A percentile compares a stretch with the other conserved stretches of the same genome.
Evolutionary conservation across 2,113 vertebrate genomes (phyloP).

Genomic region (Dipodomys merriami): DNA sequence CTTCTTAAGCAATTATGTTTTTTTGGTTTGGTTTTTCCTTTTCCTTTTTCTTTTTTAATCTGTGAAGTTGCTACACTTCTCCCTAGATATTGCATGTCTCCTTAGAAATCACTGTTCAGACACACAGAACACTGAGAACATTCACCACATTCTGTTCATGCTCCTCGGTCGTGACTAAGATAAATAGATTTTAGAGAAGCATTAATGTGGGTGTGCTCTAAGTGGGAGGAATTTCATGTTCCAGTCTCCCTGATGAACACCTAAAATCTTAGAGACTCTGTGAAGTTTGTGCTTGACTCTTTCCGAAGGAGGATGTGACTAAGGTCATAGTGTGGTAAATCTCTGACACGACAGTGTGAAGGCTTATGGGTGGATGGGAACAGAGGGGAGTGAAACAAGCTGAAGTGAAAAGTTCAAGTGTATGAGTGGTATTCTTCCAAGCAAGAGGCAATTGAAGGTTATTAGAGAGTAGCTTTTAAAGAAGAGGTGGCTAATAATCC

Average conservation of each 20-base stretch:
- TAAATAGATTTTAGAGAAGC: slow-evolving; percentile 84
- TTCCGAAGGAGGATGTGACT: slow-evolving; percentile 71
- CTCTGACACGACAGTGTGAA: slow-evolving; percentile 34
- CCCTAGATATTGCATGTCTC: slow-evolving; percentile 75
- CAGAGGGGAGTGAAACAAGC: slow-evolving; percentile 51
- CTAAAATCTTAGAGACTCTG: slow-evolving; percentile 79
- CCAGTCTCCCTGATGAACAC: slow-evolving; percentile 78
- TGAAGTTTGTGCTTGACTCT: slow-evolving; percentile 76
- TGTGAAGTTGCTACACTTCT: slow-evolving; percentile 50
- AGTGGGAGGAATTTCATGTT: slow-evolving; percentile 86
- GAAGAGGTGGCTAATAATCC: neutral
- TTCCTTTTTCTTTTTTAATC: neutral
- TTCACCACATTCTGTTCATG: slow-evolving; percentile 83
- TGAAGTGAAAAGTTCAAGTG: slow-evolving; percentile 75
- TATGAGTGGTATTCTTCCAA: slow-evolving; percentile 29
- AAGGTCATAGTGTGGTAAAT: slow-evolving; percentile 64
- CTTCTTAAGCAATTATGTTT: slow-evolving; percentile 60
- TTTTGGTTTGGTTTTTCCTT: neutral
- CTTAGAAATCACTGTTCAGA: slow-evolving; percentile 76
- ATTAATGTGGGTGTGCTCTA: slow-evolving; percentile 80
- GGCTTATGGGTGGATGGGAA: slow-evolving; percentile 36
- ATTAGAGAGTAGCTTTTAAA: slow-evolving; percentile 31
- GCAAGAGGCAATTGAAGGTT: slow-evolving; percentile 49
- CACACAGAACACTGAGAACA: slow-evolving; percentile 66
- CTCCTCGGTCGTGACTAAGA: slow-evolving; percentile 85